Conservation (phyloP, 2,888 invertebrate species). For the Dorcus hopei region DNA sequence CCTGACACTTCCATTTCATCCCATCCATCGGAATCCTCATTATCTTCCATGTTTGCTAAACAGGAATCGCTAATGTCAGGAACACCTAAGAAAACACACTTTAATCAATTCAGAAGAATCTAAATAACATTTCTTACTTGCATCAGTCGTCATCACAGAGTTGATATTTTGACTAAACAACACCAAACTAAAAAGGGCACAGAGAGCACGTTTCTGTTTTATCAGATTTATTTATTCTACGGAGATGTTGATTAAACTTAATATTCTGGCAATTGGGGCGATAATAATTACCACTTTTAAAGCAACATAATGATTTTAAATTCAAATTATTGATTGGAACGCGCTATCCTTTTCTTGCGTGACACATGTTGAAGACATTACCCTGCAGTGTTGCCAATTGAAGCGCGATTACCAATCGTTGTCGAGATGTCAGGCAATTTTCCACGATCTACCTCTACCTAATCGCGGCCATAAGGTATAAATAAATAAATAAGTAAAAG, state of each 20-base stretch:
- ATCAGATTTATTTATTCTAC: no score
- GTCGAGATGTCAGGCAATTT: no score
- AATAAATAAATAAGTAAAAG: no score
- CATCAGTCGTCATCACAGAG: constrained; percentile 14
- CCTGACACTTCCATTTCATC: constrained; percentile 54
- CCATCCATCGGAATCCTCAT: constrained; percentile 53
- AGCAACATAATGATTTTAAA: constrained; percentile 20
- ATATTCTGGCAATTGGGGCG: no score
- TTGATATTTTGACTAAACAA: background rate
- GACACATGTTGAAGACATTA: background rate
- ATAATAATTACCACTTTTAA: background rate
- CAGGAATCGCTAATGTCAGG: constrained; percentile 17
- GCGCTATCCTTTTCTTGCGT: background rate
- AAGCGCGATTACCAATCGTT: no score
- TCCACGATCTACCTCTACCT: no score
- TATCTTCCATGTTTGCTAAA: constrained; percentile 18
- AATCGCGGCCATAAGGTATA: no score
- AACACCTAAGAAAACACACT: constrained; percentile 13
- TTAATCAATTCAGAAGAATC: background rate
- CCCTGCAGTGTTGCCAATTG: no score
- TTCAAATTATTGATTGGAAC: constrained; percentile 25
- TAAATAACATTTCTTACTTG: constrained; percentile 5
- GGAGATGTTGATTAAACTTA: no score
- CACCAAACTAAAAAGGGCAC: background rate
- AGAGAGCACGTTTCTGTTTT: no score